These are phyloP conservation scores for Eremophila alpestris DNA, from an alignment of 2,797 vertebrate species.

Conservation along the genomic window DNA sequence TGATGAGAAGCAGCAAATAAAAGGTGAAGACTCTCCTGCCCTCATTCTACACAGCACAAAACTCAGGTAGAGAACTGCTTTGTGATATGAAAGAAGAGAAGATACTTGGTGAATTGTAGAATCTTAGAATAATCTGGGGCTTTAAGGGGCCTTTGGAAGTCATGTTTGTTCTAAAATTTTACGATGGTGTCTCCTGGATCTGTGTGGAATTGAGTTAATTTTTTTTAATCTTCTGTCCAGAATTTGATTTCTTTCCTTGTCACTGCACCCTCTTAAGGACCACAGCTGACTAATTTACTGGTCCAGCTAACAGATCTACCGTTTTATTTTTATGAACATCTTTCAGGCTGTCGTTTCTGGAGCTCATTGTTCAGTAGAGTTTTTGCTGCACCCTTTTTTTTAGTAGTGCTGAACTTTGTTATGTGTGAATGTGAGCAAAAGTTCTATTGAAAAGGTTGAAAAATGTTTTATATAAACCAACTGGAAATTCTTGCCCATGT, in stretches of 20 bases:
- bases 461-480: neutral
- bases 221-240: neutral
- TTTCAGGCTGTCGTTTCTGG: neutral
- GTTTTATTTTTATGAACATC: neutral
- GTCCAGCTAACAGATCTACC: neutral
- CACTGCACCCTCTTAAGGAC: neutral
- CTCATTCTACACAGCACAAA: neutral
- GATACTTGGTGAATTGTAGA: neutral
- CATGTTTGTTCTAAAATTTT: neutral
- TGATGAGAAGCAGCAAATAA: neutral
- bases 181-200: neutral
- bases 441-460: neutral
- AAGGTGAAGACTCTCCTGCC: neutral
- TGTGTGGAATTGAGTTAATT: neutral
- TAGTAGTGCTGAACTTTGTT: neutral
- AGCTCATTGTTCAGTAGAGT: neutral
- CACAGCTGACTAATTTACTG: neutral
- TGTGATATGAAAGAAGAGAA: neutral
- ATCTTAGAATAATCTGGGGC: neutral
- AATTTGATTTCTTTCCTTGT: neutral
- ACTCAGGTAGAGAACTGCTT: neutral
- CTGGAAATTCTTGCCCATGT: neutral
- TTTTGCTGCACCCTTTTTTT: neutral
- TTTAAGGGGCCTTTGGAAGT: neutral
- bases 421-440: neutral